Evolutionary conservation across 1,140 invertebrate genomes (phyloP), one percentile per base, ranked within the genome.

Genomic region (Rhopalosiphum padi): DNA sequence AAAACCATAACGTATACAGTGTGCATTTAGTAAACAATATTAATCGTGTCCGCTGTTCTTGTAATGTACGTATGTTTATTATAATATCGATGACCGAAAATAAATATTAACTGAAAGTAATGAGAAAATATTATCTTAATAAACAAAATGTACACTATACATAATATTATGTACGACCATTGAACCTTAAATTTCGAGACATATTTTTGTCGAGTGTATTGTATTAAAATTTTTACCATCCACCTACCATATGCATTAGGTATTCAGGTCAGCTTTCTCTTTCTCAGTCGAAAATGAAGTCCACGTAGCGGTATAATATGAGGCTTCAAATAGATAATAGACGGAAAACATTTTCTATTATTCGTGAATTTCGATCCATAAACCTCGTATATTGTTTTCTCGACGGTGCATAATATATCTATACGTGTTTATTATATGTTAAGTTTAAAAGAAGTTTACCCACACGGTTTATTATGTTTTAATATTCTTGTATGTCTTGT

Each of bases 201-300:
- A 86, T 25, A 48, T 55, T 90, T 35, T 90, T 35, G 35, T 18
- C 4, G 15, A 53, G 51, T 55, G 35, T 51, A 90, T 90, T 53
- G 46, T 37, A 55, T 35, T 90, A 37, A 55, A 55, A n/a, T 55
- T 53, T 41, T 90, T 91, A 91, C 55, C 43, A 46, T 43, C 60
- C 68, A 41, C 77, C 77, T 77, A 46, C 21, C 21, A 77, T 86
- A 43, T 55, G n/a, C 48, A 55, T 37, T 30, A 82, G 8, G 30
- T 85, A 93, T 93, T 93, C 82, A 55, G 91, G 91, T 93, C 91
- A 93, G 91, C 91, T 93, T 86, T 93, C 91, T 93, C 48, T 93
- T 83, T 93, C 91, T 85, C 7, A 43, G 30, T 43, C 51, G 8
- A 93, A 51, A 92, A 83, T 92, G 25, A 93, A 93, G 15, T 86